Percentiles rank a stretch among this genome's conserved stretches.
These are phyloP conservation scores for Trochalopteron elliotii DNA, from an alignment of 2,113 vertebrate genomes.

Conservation along the genomic window DNA sequence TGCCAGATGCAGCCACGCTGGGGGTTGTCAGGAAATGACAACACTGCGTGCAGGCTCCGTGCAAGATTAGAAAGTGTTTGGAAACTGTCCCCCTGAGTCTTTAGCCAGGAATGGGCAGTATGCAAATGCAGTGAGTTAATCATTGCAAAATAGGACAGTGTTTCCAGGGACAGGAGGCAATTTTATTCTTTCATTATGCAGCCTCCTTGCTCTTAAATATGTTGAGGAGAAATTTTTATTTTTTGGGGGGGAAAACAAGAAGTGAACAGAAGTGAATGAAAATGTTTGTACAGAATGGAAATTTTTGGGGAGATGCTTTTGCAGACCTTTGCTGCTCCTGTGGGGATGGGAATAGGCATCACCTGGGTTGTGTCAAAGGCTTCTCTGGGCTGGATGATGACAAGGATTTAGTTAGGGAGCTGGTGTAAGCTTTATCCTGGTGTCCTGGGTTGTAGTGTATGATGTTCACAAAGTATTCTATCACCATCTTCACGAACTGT, in stretches of 20 bases:
- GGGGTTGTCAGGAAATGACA: constrained; percentile 26
- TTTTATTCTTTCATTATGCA: neutral
- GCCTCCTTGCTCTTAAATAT: neutral
- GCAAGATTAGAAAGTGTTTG: constrained; percentile 6
- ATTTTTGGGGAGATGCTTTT: neutral
- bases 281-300: neutral
- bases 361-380: rapidly evolving
- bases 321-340: rapidly evolving
- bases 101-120: neutral
- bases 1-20: neutral
- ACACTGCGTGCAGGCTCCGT: neutral
- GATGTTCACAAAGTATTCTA: too few relatives aligned
- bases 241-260: neutral
- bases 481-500: too few relatives aligned
- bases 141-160: neutral
- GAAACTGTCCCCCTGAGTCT: neutral
- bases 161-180: constrained; percentile 5
- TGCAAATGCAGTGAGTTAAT: constrained; percentile 27
- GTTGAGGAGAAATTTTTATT: neutral
- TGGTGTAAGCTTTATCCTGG: neutral
- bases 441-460: too few relatives aligned
- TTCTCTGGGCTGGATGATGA: neutral
- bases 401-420: neutral
- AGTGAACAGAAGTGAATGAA: neutral
- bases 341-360: neutral